Conservation (phyloP, 2,113 vertebrate genomes). For the Hemicordylus capensis region DNA sequence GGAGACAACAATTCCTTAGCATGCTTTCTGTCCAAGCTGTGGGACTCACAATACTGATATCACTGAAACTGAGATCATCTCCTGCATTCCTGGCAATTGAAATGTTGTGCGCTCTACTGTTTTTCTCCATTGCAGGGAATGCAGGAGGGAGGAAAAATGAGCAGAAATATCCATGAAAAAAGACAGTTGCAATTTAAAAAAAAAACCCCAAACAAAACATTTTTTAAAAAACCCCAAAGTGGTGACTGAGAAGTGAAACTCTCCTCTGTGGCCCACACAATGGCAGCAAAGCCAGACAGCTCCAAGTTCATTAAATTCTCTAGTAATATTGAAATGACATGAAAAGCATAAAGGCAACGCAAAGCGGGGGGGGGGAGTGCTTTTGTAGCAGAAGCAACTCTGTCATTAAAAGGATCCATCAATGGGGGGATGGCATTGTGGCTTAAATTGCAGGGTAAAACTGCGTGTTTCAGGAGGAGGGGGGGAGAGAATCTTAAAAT, state of each 20-base stretch:
- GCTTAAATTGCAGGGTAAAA: slow-evolving; percentile 38
- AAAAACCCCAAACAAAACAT: background rate
- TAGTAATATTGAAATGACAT: slow-evolving; percentile 15
- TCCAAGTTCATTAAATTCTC: slow-evolving; percentile 15
- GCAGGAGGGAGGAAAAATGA: no score
- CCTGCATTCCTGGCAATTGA: no score
- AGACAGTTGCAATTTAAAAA: background rate
- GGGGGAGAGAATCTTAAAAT: slow-evolving; percentile 26
- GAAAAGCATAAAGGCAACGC: slow-evolving; percentile 21
- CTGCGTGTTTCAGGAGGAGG: background rate
- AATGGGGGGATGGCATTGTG: slow-evolving; percentile 20
- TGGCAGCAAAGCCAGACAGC: background rate
- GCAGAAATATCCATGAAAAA: background rate
- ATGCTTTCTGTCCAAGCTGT: background rate
- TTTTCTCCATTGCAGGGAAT: background rate
- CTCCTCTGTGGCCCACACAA: background rate
- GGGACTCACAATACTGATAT: background rate
- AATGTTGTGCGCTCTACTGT: background rate
- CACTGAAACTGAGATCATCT: no score
- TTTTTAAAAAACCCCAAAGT: background rate
- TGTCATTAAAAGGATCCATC: slow-evolving; percentile 38
- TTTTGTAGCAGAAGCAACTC: background rate
- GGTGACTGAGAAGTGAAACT: background rate
- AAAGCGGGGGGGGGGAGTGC: background rate
- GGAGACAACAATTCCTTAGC: background rate